Evolutionary conservation across 1,140 invertebrate species (phyloP).

Genomic region (Aphelinus atriplicis): DNA sequence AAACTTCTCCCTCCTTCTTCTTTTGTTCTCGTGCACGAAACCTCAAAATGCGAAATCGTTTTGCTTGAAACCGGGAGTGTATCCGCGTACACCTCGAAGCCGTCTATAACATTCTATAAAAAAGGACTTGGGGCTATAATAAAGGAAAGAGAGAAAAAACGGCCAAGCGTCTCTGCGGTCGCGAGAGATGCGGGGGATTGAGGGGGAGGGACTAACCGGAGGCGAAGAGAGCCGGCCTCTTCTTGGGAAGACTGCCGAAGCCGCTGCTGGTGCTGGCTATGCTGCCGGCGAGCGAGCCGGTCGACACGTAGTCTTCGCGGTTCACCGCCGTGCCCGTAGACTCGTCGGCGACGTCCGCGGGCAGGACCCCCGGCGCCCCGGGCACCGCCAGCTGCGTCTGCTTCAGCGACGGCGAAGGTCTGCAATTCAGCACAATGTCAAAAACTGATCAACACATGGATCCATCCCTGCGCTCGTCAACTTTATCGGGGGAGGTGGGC

Average conservation of each 20-base stretch:
- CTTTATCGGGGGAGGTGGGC: no score
- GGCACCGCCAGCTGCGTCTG: slow-evolving; percentile 71
- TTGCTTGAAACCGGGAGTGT: no score
- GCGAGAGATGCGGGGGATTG: no score
- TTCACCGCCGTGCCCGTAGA: slow-evolving; percentile 45
- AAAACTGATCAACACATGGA: no score
- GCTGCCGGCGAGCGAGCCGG: slow-evolving; percentile 70
- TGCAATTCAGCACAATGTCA: slow-evolving; percentile 45
- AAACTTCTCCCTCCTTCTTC: no score
- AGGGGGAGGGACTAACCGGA: slow-evolving; percentile 61
- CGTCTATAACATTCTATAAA: no score
- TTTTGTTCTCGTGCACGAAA: no score
- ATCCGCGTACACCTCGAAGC: no score
- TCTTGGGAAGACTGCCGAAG: slow-evolving; percentile 85
- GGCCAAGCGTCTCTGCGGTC: no score
- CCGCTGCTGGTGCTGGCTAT: slow-evolving; percentile 82
- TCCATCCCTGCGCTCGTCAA: no score
- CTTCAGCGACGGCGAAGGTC: slow-evolving; percentile 76
- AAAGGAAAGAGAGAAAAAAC: slow-evolving; percentile 17
- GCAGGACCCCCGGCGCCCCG: slow-evolving; percentile 59
- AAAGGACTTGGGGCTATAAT: no score
- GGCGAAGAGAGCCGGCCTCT: slow-evolving; percentile 71
- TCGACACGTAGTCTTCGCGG: slow-evolving; percentile 73
- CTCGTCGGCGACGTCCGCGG: slow-evolving; percentile 56
- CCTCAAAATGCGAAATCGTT: no score